Percentiles rank a stretch among this genome's conserved stretches.
phyloP scores from a whole-genome alignment of 2,113 vertebrate species.

The Colistium nudipinnis region DNA sequence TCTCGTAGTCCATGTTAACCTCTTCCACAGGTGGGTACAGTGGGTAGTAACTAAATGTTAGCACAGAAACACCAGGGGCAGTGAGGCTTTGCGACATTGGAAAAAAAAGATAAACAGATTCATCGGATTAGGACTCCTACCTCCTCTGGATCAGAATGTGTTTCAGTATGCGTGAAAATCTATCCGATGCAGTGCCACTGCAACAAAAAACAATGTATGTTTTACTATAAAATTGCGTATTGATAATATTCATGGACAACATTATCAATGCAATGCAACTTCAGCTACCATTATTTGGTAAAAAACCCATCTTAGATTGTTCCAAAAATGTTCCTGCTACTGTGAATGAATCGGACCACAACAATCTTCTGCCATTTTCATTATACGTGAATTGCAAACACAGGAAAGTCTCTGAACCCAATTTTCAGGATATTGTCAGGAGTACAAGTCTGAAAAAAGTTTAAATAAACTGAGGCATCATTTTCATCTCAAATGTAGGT shows the following conservation, averaged over 20 bases:
- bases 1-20: slow-evolving; percentile 89
- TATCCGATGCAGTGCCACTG: slow-evolving; percentile 80
- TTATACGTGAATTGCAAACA: too few relatives aligned
- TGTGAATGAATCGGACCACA: too few relatives aligned
- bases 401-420: too few relatives aligned
- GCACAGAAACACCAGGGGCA: neutral
- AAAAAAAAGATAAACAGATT: neutral
- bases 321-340: too few relatives aligned
- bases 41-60: slow-evolving; percentile 86
- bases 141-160: slow-evolving; percentile 92
- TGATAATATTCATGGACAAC: neutral
- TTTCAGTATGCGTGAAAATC: slow-evolving; percentile 90
- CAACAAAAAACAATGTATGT: slow-evolving; percentile 26
- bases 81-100: neutral
- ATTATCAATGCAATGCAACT: neutral
- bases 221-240: neutral
- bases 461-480: too few relatives aligned
- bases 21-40: slow-evolving; percentile 91
- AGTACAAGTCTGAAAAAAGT: too few relatives aligned
- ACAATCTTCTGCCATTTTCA: too few relatives aligned
- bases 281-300: neutral
- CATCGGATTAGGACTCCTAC: slow-evolving; percentile 67
- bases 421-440: too few relatives aligned
- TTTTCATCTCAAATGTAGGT: neutral
- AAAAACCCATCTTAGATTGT: too few relatives aligned